These are phyloP conservation scores for Teinopalpus imperialis DNA, from an alignment of 2,888 invertebrate genomes.

Conservation along the genomic window DNA sequence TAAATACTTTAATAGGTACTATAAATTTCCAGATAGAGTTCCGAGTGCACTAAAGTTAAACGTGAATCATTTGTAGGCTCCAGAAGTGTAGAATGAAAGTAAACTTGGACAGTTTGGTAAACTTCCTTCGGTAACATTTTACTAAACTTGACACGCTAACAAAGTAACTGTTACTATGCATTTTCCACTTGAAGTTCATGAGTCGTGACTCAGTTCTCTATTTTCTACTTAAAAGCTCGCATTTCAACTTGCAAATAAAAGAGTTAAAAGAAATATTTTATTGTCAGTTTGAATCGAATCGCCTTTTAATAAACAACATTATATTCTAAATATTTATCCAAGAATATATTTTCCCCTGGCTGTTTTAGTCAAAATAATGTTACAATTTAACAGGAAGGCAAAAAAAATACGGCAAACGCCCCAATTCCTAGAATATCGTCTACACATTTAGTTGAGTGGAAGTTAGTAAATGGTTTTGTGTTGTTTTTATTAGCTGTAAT, in stretches of 20 bases:
- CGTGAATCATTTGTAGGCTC: slow-evolving; percentile 29
- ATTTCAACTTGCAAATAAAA: slow-evolving; percentile 24
- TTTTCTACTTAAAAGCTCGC: slow-evolving; percentile 26
- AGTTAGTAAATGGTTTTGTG: no score
- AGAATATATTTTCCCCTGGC: no score
- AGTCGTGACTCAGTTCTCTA: slow-evolving; percentile 34
- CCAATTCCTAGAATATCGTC: no score
- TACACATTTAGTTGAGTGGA: no score
- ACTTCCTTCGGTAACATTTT: slow-evolving; percentile 40
- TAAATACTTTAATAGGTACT: no score
- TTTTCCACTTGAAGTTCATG: slow-evolving; percentile 46
- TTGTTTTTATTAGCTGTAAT: no score
- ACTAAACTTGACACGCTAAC: slow-evolving; percentile 45
- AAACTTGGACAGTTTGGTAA: slow-evolving; percentile 29
- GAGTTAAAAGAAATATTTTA: not conserved
- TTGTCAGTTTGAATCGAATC: not conserved
- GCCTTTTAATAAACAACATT: no score
- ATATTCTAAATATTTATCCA: no score
- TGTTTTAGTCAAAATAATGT: no score
- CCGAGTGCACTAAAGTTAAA: slow-evolving; percentile 26
- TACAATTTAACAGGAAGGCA: no score
- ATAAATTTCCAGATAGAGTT: no score
- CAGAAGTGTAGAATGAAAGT: slow-evolving; percentile 25
- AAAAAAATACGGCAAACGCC: no score
- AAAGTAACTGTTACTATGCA: slow-evolving; percentile 50